Evolutionary conservation across 2,113 vertebrate species (phyloP), one percentile per base, ranked within the genome.

Genomic region (Ciconia maguari): DNA sequence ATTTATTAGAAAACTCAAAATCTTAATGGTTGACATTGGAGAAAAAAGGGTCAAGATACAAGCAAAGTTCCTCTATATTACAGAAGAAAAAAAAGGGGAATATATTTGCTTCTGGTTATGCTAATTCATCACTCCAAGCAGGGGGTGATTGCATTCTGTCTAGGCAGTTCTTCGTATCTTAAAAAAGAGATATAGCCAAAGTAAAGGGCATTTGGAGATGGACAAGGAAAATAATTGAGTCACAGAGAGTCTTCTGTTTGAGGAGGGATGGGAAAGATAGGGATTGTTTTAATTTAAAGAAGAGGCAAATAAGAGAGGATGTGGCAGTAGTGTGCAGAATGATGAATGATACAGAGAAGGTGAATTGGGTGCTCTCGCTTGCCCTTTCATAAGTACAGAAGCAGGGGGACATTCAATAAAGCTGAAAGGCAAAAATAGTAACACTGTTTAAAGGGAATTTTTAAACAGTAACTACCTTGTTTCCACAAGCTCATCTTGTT

Each of bases 271-370:
- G 90, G 58, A 82, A 83, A 71, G 78, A 74, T 94, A 88, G 79
- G 42, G 71, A 30, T 93, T 93, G 76, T 75, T 96, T 93, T 90
- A 93, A 90, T 96, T 92, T 95, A 80, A 83, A 86, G 79, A 87
- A 65, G 90, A 89, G 76, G 74, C 85, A 96, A 94, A 85, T 94
- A 91, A 84, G 79, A 88, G 83, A 71, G 79, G 72, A 92, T 1
- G 2, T 74, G 75, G 81, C 68, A 81, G 83, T 34, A 62, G 83
- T 26, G 55, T 78, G 52, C 80, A 64, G 79, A 83, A 93, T 90
- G 92, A 93, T 95, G 83, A 94, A 92, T 86, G 92, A 80, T 82
- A n/a, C n/a, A 29, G 51, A 68, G 72, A 32, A 81, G 83, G 87
- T 90, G 94, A 93, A 86, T 42, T 82, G 71, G 54, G 54, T 0